Percentiles rank a stretch among this genome's conserved stretches.
Conservation (phyloP, 2,797 vertebrate genomes). For the Forpus xanthops region DNA sequence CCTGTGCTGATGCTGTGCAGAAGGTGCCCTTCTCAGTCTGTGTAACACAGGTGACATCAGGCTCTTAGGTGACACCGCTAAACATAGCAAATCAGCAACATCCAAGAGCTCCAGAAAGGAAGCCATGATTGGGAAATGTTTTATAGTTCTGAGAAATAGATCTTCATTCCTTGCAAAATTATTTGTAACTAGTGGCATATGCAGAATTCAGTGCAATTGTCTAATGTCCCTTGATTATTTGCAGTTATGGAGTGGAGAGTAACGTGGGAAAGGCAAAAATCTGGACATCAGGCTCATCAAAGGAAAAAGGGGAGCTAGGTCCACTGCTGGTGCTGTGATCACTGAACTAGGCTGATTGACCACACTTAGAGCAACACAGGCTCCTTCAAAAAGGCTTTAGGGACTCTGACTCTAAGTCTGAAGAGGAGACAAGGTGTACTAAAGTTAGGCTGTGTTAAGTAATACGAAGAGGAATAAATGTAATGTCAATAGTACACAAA, state of each 20-base stretch:
- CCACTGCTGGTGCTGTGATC: neutral
- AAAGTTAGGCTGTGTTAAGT: neutral
- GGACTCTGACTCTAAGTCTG: neutral
- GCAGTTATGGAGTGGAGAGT: neutral
- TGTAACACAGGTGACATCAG: neutral
- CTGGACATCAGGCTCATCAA: neutral
- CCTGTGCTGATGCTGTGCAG: fast-evolving
- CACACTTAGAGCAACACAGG: fast-evolving
- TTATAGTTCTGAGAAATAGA: neutral
- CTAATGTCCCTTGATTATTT: neutral
- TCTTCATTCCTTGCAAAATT: neutral
- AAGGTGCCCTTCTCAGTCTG: fast-evolving
- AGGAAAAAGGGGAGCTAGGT: neutral
- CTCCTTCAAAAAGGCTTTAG: neutral
- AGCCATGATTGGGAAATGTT: fast-evolving
- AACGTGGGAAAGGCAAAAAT: neutral
- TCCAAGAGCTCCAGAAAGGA: neutral
- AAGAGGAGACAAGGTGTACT: neutral
- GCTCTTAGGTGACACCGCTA: neutral
- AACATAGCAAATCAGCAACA: neutral
- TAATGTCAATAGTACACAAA: neutral
- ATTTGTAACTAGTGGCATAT: neutral
- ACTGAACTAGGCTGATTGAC: neutral
- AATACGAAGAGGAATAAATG: neutral
- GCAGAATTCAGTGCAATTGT: neutral